Base-by-base conservation (phyloP, 2,113 vertebrate genomes). In the Pimephales promelas region DNA sequence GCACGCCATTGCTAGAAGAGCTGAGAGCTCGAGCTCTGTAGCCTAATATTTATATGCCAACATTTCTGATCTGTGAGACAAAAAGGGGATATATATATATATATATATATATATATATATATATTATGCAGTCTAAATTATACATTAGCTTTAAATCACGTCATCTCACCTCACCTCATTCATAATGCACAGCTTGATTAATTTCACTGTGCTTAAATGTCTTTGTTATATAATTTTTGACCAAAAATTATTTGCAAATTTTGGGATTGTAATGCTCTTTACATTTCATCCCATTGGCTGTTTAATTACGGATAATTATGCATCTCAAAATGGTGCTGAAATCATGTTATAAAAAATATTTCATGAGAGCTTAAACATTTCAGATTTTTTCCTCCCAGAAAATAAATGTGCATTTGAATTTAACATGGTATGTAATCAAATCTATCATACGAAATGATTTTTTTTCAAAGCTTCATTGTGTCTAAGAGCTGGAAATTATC, bases 1-100 rank as follows among this genome's bases (percentile, higher is more conserved):
- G 52, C 85, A 94, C 24, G 92, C 92, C 88, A 87, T 66, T 36
- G 40, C 11, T 68, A 36, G 28, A 64, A 64, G 14, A 34, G 31
- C 28, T 1, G 28, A 28, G 4, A 68, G 18, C 3, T 14, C 16
- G 16, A 66, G 8, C 10, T n/a, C 1, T 68, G 20, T 11, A n/a
- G n/a, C n/a, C n/a, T n/a, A 40, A 40, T 36, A 68, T 68, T 68
- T 16, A 70, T 22, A 36, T 10, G 66, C 5, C 9, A 68, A 22
- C 1, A 70, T 70, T 68, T 70, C 66, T 70, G 34, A 20, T 10
- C 20, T n/a, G 10, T 40, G 66, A 70, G 34, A 20, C 34, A 5
- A 1, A 70, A 68, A 70, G 11, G 11, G 20, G 2, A 54, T 61
- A n/a, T n/a, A n/a, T n/a, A n/a, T n/a, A n/a, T n/a, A n/a, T n/a